phyloP scores from a whole-genome alignment of 2,113 vertebrate genomes.

The Channa maculata region DNA sequence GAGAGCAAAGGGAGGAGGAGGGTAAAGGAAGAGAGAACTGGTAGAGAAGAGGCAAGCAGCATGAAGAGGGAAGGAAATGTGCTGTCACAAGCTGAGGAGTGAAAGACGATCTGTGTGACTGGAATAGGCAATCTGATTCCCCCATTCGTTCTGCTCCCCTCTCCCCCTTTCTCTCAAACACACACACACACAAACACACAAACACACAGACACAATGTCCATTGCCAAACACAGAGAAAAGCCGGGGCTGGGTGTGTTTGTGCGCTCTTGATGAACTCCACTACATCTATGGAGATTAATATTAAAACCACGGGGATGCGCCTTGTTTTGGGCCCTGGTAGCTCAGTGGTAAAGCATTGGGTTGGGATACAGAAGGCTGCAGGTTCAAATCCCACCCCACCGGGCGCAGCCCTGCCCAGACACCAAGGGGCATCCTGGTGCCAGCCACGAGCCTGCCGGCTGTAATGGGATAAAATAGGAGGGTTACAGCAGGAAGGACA shows the following conservation, averaged over 20 bases:
- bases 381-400: no score
- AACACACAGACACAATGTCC: constrained; percentile 3
- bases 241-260: constrained; percentile 1
- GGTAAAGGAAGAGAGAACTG: constrained; percentile 10
- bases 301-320: constrained; percentile 35
- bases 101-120: constrained; percentile 68
- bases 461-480: no score
- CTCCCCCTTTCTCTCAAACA: constrained; percentile 10
- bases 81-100: constrained; percentile 71
- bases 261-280: neutral
- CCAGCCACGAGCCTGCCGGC: no score
- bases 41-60: constrained; percentile 60
- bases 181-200: constrained; percentile 21
- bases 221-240: constrained; percentile 36
- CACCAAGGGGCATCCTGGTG: no score
- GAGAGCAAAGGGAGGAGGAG: neutral
- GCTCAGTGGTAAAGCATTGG: no score
- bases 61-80: constrained; percentile 73
- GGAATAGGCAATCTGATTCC: constrained; percentile 69
- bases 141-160: constrained; percentile 18
- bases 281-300: constrained; percentile 50
- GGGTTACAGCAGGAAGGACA: no score
- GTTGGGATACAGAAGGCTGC: no score
- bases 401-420: no score
- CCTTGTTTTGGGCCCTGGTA: no score